Base-by-base conservation (phyloP, 2,888 invertebrate genomes). In the Andrena flavipes region DNA sequence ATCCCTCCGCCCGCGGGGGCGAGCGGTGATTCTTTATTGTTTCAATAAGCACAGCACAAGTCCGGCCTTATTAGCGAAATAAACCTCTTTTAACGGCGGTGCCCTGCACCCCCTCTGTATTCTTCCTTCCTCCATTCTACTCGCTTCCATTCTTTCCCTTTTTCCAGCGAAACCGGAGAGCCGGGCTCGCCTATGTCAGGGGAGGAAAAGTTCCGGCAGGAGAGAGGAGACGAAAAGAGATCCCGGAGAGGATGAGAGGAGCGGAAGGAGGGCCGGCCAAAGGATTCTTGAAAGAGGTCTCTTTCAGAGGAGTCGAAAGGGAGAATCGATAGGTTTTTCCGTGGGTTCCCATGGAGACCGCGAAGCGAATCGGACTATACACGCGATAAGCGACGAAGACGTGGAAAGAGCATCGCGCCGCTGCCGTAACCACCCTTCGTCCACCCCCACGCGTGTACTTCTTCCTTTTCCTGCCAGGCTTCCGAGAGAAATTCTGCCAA, bases 311-410 rank as follows among this genome's bases (percentile, higher is more conserved):
- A 91, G 90, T 91, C 91, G 90, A 92, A 93, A 93, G 92, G 92
- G 92, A 93, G 94, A 94, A 93, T 94, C 94, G 93, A 94, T 94
- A 93, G 93, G 91, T 94, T 94, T 94, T 94, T 94, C 92, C 92
- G 91, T 91, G 92, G 91, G 94, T 94, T 92, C 90, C 94, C 94
- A 94, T 94, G 94, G 94, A 92, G 90, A 94, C 94, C 93, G 90
- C 93, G 91, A 91, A 89, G 90, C 91, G 91, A 92, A 92, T 91
- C 88, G 89, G 91, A 91, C 92, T 91, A 83, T 90, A 91, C 90
- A 88, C 90, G 87, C 92, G 92, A 92, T 91, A 92, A 92, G 89
- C 92, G 91, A 90, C 88, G 87, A 91, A 91, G 91, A 91, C 89
- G 90, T 88, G 85, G 90, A 91, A 93, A 92, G 93, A 93, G 91